phyloP scores from a whole-genome alignment of 2,113 vertebrate genomes.

The Cephalopholis sonnerati region DNA sequence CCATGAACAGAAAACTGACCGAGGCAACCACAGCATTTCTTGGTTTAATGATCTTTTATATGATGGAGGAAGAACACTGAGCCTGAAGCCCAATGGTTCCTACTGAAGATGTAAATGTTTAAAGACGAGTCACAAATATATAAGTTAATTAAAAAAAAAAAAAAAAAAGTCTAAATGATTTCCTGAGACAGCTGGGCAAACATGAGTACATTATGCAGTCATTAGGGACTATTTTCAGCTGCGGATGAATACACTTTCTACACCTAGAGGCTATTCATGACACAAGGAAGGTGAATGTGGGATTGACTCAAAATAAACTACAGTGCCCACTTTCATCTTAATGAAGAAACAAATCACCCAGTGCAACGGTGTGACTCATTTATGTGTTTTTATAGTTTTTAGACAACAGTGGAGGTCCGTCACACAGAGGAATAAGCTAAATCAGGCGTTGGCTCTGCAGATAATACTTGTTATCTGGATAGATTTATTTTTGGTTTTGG shows the following conservation, averaged over 20 bases:
- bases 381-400: background rate
- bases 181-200: background rate
- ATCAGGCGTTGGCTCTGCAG: background rate
- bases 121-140: background rate
- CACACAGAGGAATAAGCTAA: background rate
- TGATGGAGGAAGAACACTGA: background rate
- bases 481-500: background rate
- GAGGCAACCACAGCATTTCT: background rate
- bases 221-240: background rate
- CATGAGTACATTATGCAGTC: background rate
- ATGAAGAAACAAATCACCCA: background rate
- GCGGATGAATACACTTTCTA: background rate
- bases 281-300: background rate
- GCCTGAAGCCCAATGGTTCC: background rate
- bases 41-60: background rate
- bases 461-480: background rate
- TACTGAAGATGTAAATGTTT: background rate
- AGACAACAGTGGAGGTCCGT: background rate
- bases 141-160: too few species aligned
- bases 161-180: background rate
- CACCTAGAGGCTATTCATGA: rapidly evolving
- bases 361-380: background rate
- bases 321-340: background rate
- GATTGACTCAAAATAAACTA: background rate
- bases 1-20: background rate